A percentile compares a stretch with the other conserved stretches of the same genome.
Conservation (phyloP, 2,888 invertebrate genomes). For the Ophion ventricosus region DNA sequence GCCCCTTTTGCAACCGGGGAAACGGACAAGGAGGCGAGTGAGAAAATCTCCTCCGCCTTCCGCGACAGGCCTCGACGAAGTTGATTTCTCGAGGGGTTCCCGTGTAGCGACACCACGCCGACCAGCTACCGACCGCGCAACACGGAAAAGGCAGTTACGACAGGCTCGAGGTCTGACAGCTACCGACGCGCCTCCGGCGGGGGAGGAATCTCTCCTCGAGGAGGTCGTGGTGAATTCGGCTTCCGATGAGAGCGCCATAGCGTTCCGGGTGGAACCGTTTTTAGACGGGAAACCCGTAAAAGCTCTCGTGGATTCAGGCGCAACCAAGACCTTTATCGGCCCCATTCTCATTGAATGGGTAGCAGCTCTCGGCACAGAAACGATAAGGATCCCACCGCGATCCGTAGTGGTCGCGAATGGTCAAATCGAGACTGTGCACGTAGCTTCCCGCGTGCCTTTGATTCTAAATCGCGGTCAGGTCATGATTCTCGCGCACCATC, state of each 20-base stretch:
- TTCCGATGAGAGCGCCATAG: not conserved
- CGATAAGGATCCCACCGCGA: not conserved
- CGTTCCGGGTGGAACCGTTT: not conserved
- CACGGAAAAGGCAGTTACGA: no score
- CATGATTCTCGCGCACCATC: not conserved
- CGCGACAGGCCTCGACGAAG: no score
- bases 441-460: not conserved
- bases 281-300: not conserved
- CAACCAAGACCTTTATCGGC: conserved; percentile 25
- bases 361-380: no score
- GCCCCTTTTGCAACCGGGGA: conserved; percentile 34
- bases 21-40: conserved; percentile 15
- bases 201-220: not conserved
- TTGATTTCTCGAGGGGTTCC: no score
- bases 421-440: not conserved
- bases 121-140: not conserved
- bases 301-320: conserved; percentile 44
- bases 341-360: not conserved
- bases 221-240: not conserved
- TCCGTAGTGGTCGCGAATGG: not conserved
- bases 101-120: not conserved
- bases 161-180: no score
- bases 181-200: no score
- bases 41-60: conserved; percentile 5
- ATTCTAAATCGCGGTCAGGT: not conserved